These are phyloP conservation scores for Papilio glaucus DNA, from an alignment of 1,140 invertebrate species.

Conservation along the genomic window DNA sequence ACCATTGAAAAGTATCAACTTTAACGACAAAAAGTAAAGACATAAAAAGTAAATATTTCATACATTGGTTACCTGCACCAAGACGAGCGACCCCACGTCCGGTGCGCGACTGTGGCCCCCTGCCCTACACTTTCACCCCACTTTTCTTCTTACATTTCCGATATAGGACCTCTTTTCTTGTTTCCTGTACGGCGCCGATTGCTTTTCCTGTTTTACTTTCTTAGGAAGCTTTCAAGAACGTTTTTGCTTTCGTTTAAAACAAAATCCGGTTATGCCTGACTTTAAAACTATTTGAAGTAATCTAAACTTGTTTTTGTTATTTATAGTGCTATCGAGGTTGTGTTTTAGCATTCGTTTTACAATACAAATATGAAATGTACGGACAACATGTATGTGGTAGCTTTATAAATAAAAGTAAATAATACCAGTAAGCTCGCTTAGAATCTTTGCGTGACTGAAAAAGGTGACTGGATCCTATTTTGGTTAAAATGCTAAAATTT, in stretches of 20 bases:
- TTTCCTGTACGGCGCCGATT: constrained; percentile 29
- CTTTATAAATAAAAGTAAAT: too few relatives aligned
- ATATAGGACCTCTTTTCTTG: constrained; percentile 34
- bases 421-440: too few relatives aligned
- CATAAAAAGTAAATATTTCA: constrained; percentile 10
- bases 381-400: too few relatives aligned
- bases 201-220: constrained; percentile 35
- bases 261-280: neutral
- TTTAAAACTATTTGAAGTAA: too few relatives aligned
- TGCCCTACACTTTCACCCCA: constrained; percentile 19
- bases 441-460: too few relatives aligned
- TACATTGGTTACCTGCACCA: neutral
- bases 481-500: too few relatives aligned
- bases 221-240: constrained; percentile 3
- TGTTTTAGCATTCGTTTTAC: too few relatives aligned
- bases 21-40: neutral
- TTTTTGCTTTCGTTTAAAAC: constrained; percentile 14
- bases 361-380: too few relatives aligned
- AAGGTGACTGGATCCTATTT: too few relatives aligned
- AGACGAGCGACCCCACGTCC: neutral
- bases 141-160: constrained; percentile 13
- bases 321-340: too few relatives aligned
- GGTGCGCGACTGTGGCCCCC: constrained; percentile 23
- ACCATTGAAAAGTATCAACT: neutral
- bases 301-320: too few relatives aligned